Evolutionary conservation across 1,140 invertebrate genomes (phyloP), one percentile per base, ranked within the genome.

Genomic region (Vollenhovia emeryi): DNA sequence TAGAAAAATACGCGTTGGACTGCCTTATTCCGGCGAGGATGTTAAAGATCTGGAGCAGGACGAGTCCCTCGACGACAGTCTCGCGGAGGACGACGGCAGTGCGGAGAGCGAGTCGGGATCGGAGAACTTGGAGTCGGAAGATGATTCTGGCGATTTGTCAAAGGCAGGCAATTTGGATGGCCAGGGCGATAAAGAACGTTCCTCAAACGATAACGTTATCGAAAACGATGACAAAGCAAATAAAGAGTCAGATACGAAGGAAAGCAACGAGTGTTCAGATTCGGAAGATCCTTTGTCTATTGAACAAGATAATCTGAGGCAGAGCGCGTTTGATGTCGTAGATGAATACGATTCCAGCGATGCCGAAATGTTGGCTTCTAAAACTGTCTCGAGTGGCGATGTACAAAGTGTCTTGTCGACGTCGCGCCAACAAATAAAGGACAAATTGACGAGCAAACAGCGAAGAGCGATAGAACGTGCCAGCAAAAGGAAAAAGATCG

Each of bases 401-500:
- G 93, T 95, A 73, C 97, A 97, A 89, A 95, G 94, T 66, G 95
- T 96, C 60, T 95, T 95, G 66, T 94, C 95, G 60, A 79, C 95
- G 21, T 57, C 57, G 27, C 8, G 11, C 15, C 11, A 33, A 15
- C 18, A 52, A 5, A 82, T 15, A 91, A 89, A 84, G 83, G 95
- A 93, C 89, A 92, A 91, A 71, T 91, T 97, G 55, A 98, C 96
- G 13, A 97, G 97, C 75, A 98, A 97, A 94, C 95, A 98, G 91
- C 96, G 96, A 87, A 95, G 98, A 90, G 97, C 97, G 8, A 80
- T 97, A 18, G 97, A 98, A 87, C 95, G 98, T 75, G 95, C 96
- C 24, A 95, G 96, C 85, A 98, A 97, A 92, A 95, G 97, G 3
- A 98, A 98, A 93, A 99, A 98, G 92, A 97, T 98, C 86, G 98